A percentile compares a stretch with the other conserved stretches of the same genome.
phyloP scores from a whole-genome alignment of 2,888 invertebrate species.

The Drosophila birchii region DNA sequence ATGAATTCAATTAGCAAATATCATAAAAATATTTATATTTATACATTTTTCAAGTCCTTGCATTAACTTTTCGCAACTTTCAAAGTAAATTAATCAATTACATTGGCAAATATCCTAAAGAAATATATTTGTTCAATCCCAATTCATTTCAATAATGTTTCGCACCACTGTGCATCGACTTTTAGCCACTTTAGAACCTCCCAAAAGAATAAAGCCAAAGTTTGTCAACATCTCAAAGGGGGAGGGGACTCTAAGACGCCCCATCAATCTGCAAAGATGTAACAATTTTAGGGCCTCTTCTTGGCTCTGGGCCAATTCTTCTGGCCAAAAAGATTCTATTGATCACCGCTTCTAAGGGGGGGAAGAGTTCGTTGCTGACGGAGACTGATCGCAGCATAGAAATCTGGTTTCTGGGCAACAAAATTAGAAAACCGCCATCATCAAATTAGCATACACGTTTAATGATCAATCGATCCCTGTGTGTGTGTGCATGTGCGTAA shows the following conservation, averaged over 20 bases:
- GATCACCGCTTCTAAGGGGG: neutral
- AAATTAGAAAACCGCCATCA: constrained; percentile 76
- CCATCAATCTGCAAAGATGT: constrained; percentile 36
- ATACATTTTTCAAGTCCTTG: too few relatives aligned
- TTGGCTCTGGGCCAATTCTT: constrained; percentile 8
- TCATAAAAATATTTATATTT: too few relatives aligned
- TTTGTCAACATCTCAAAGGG: constrained; percentile 23
- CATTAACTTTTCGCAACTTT: too few relatives aligned
- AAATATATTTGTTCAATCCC: too few relatives aligned
- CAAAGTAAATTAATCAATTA: too few relatives aligned
- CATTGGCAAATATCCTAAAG: too few relatives aligned
- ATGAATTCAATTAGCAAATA: too few relatives aligned
- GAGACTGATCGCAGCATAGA: constrained; percentile 36
- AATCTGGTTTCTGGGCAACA: constrained; percentile 53
- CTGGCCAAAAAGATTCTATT: neutral
- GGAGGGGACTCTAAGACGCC: neutral
- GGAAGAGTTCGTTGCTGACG: constrained; percentile 30
- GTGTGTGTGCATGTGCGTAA: constrained; percentile 37
- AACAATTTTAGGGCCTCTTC: constrained; percentile 27
- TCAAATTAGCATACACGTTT: constrained; percentile 80
- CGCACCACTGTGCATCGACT: too few relatives aligned
- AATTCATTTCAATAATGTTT: too few relatives aligned
- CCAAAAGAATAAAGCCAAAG: constrained; percentile 19
- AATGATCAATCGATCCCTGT: constrained; percentile 51
- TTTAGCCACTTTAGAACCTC: constrained; percentile 28